Evolutionary conservation across 2,888 invertebrate species (phyloP).

Genomic region (Eremobia ochroleuca): DNA sequence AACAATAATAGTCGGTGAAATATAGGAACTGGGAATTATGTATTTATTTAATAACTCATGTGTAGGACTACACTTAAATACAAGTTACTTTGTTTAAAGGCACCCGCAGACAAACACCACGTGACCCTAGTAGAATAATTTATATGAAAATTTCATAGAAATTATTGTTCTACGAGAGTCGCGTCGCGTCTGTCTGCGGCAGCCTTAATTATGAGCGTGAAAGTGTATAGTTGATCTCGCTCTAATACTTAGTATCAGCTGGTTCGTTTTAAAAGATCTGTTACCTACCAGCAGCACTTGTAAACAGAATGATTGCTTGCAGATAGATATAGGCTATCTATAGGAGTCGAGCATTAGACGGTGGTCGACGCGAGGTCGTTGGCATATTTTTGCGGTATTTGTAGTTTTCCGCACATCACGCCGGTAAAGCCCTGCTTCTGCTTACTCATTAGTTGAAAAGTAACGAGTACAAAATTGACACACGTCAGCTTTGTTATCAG

Average conservation of each 20-base stretch:
- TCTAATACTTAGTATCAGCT: conserved; percentile 30
- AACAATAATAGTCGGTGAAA: background rate
- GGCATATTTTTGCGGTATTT: conserved; percentile 50
- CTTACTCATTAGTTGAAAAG: conserved; percentile 30
- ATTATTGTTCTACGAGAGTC: background rate
- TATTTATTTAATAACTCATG: background rate
- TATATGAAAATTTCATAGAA: background rate
- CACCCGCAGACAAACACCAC: background rate
- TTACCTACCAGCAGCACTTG: conserved; percentile 36
- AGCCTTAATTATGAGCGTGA: background rate
- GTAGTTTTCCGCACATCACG: conserved; percentile 49
- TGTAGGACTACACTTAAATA: background rate
- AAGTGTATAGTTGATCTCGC: background rate
- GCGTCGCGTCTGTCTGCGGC: background rate
- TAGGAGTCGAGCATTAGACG: conserved; percentile 42
- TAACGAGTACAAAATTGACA: conserved; percentile 28
- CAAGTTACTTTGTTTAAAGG: background rate
- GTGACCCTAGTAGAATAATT: background rate
- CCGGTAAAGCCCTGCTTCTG: conserved; percentile 38
- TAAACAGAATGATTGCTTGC: conserved; percentile 54
- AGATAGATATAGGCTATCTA: conserved; percentile 51
- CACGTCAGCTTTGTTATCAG: conserved; percentile 24
- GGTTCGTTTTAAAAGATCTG: conserved; percentile 41
- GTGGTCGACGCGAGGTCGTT: conserved; percentile 50
- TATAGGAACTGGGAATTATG: no score